phyloP scores from a whole-genome alignment of 2,113 vertebrate species.

The Pedionomus torquatus region DNA sequence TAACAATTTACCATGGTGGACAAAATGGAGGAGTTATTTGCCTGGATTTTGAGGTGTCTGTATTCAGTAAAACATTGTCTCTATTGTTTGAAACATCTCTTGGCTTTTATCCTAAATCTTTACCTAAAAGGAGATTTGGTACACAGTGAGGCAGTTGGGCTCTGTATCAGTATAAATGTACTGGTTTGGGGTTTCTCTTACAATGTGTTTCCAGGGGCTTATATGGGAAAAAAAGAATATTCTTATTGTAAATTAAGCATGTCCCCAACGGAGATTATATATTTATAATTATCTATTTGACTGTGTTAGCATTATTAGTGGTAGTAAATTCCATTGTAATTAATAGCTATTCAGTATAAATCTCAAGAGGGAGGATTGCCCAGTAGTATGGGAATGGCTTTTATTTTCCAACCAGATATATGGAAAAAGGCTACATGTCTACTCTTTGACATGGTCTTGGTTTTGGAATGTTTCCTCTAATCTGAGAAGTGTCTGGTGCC shows the following conservation, averaged over 20 bases:
- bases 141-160: fast-evolving
- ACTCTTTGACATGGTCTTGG: not conserved
- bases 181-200: not conserved
- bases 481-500: not conserved
- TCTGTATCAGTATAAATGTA: not conserved
- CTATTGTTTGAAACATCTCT: not conserved
- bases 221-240: not conserved
- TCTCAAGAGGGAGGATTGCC: not conserved
- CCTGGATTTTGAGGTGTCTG: not conserved
- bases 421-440: not conserved
- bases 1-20: not conserved
- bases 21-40: not conserved
- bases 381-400: not conserved
- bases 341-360: not conserved
- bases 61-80: not conserved
- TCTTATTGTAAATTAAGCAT: not conserved
- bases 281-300: not conserved
- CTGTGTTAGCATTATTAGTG: not conserved
- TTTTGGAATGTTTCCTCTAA: not conserved
- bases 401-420: not conserved
- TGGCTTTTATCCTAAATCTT: not conserved
- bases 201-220: not conserved
- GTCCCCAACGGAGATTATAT: not conserved
- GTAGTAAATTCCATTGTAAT: not conserved
- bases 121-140: not conserved